Base-by-base conservation (phyloP, 2,797 vertebrate species). In the Eremophila alpestris region DNA sequence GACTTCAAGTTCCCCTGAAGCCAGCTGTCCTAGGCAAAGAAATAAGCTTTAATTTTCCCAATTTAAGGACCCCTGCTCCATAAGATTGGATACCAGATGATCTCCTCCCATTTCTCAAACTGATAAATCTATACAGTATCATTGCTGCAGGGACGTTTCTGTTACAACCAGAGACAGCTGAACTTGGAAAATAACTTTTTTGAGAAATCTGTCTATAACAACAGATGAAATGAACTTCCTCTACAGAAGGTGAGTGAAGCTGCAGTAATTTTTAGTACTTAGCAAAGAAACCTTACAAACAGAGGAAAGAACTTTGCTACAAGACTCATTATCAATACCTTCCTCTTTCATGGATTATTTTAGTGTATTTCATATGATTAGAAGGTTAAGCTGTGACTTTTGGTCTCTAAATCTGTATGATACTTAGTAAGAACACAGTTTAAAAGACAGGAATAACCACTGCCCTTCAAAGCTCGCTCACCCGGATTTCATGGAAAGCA, bases 61-160 rank as follows among this genome's bases (percentile, higher is more conserved):
- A n/a, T 78, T 64, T 23, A 34, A 87, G 15, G 48, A 40, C 16
- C 4, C 5, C 19, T 56, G 2, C n/a, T 74, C 16, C 2, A 1
- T 54, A 17, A 55, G 5, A 48, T 2, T 63, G 54, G 71, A 14
- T 46, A 34, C 21, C 36, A 51, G 4, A 26, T 38, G 2, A 51
- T 63, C n/a, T 71, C 20, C 11, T 71, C 8, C 8, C 30, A 5
- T 87, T 29, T 75, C 36, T 22, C 9, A 29, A 0, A 82, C 10
- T 45, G 29, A 3, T 60, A 19, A 0, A 1, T 49, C 52, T 58
- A 0, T 40, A 19, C 18, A 40, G 10, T 76, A 19, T 49, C 20
- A 41, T 17, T 23, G 23, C 41, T 55, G 15, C 49, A 40, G 16
- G 49, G 78, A 71, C 26, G 29, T 54, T 73, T 67, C 46, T 65